Base-by-base conservation (phyloP, 2,113 vertebrate genomes). In the Apodemus sylvaticus region DNA sequence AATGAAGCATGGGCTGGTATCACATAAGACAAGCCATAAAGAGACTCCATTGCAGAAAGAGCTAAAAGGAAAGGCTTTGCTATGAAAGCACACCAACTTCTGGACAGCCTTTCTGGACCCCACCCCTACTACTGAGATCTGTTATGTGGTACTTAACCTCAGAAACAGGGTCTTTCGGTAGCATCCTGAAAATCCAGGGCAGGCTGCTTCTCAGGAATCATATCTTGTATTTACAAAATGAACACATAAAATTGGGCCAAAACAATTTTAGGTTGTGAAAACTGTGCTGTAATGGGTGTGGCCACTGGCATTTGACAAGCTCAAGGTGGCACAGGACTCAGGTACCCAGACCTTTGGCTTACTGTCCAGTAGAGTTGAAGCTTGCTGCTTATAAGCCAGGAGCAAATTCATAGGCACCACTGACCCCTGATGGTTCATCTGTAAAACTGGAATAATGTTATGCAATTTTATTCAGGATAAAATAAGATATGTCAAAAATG, bases 381-480 rank as follows among this genome's bases (percentile, higher is more conserved):
- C 19, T 53, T 16, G 45, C 60, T 5, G 5, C 58, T 42, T 74
- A 62, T 36, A 39, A 19, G 94, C 78, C 83, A 92, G n/a, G 36
- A 91, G 48, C 19, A 77, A 68, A n/a, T 74, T 7, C 78, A 24
- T 78, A 36, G 66, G 39, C 45, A 78, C 58, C 39, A 62, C 53
- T 74, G 39, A 85, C 24, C 48, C n/a, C 94, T 0, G 7, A 3
- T 89, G 85, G 70, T 51, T 94, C 22, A n/a, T 60, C n/a, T 83
- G 5, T 82, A 53, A 91, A 89, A 86, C 12, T 58, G 22, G 31
- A 85, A 85, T 48, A 86, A 62, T 26, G 45, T 68, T 95, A 34
- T 58, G 29, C 90, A 89, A 89, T 29, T 79, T 26, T 77, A 91
- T 71, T 64, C 82, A 85, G 39, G 14, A 20, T 55, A 96, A 94